Evolutionary conservation across 2,113 vertebrate genomes (phyloP).

Genomic region (Microcebus tavaratra): DNA sequence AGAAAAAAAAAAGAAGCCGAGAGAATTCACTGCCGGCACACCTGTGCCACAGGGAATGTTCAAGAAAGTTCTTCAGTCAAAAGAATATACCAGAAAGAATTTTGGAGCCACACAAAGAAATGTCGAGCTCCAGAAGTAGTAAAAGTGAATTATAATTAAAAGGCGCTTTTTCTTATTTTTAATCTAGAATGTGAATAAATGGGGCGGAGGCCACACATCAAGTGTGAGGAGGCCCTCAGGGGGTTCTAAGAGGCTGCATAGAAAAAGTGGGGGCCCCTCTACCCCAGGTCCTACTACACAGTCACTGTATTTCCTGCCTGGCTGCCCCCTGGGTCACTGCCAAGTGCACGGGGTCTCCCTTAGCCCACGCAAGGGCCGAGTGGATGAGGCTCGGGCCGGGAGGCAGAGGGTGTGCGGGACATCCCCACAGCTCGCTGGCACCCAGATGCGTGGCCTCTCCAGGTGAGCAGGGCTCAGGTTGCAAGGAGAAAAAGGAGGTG

Average conservation of each 20-base stretch:
- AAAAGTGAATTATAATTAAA: neutral
- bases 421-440: fast-evolving
- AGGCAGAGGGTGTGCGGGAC: fast-evolving
- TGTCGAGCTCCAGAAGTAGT: neutral
- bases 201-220: neutral
- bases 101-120: neutral
- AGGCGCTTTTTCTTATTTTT: neutral
- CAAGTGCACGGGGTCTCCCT: neutral
- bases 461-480: neutral
- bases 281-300: fast-evolving
- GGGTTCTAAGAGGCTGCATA: neutral
- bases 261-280: neutral
- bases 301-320: too few species aligned
- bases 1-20: neutral
- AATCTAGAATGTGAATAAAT: neutral
- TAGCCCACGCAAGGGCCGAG: fast-evolving
- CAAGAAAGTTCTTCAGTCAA: neutral
- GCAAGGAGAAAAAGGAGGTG: neutral
- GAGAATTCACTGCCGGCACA: neutral
- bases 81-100: neutral
- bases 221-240: neutral
- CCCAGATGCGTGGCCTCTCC: fast-evolving
- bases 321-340: neutral
- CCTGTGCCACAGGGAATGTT: neutral
- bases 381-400: neutral